Evolutionary conservation across 2,888 invertebrate genomes (phyloP).

Genomic region (Homarus gammarus): DNA sequence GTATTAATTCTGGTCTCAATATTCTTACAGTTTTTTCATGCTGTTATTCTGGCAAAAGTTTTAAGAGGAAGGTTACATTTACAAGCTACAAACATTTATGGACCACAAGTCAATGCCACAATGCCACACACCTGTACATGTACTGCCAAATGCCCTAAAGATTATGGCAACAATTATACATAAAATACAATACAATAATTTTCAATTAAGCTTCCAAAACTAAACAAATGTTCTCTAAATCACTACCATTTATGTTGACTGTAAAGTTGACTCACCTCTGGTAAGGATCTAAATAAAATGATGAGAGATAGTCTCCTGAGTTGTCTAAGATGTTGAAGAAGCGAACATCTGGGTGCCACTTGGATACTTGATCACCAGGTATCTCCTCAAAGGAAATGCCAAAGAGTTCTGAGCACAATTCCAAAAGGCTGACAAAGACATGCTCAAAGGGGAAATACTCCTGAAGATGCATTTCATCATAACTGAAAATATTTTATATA

Average conservation of each 20-base stretch:
- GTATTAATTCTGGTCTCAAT: too few relatives aligned
- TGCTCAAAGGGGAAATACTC: constrained; percentile 91
- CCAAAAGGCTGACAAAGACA: constrained; percentile 89
- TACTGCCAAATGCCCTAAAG: too few relatives aligned
- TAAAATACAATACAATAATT: too few relatives aligned
- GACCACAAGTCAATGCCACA: too few relatives aligned
- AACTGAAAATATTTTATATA: too few relatives aligned
- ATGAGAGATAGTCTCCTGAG: constrained; percentile 84
- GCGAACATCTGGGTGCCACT: constrained; percentile 92
- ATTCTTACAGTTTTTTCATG: too few relatives aligned
- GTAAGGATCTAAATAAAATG: constrained; percentile 92
- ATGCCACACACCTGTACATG: too few relatives aligned
- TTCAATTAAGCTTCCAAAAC: not conserved
- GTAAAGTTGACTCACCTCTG: constrained; percentile 79
- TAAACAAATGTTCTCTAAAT: not conserved
- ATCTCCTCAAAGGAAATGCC: constrained; percentile 86
- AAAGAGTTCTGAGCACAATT: constrained; percentile 88
- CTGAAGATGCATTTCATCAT: constrained; percentile 86
- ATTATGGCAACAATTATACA: too few relatives aligned
- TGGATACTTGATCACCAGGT: constrained; percentile 82
- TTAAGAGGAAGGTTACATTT: too few relatives aligned
- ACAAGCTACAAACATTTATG: too few relatives aligned
- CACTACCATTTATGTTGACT: not conserved
- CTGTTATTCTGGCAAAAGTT: too few relatives aligned
- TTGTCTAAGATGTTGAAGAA: constrained; percentile 90